Conservation (phyloP, 2,113 vertebrate genomes). For the Sebastes fasciatus region DNA sequence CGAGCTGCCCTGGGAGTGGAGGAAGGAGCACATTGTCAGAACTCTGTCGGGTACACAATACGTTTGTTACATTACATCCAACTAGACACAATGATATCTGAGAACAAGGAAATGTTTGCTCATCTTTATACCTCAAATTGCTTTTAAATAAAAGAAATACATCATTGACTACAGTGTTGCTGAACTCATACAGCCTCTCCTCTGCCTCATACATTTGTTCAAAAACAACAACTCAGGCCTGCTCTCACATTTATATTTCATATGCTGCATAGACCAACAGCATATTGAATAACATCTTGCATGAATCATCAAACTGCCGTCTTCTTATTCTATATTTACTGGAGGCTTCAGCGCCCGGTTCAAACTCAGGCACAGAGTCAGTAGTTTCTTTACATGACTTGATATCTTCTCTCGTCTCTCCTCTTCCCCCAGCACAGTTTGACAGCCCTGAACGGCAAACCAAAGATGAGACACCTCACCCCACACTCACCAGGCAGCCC, state of each 20-base stretch:
- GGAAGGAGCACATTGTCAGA: conserved; percentile 89
- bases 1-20: conserved; percentile 94
- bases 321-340: conserved; percentile 51
- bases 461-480: conserved; percentile 81
- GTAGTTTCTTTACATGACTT: conserved; percentile 27
- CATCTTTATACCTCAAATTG: background rate
- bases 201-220: conserved; percentile 25
- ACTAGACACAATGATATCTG: background rate
- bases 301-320: conserved; percentile 64
- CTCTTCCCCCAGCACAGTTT: conserved; percentile 86
- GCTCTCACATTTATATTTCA: conserved; percentile 68
- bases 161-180: background rate
- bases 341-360: conserved; percentile 36
- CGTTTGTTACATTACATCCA: background rate
- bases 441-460: conserved; percentile 81
- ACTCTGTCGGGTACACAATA: conserved; percentile 87
- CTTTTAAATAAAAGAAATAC: background rate
- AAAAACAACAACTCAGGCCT: conserved; percentile 27
- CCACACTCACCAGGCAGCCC: conserved; percentile 63
- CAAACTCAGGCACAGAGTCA: conserved; percentile 15
- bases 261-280: conserved; percentile 41
- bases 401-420: conserved; percentile 25
- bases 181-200: background rate
- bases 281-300: conserved; percentile 53
- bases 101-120: background rate